Evolutionary conservation across 2,113 vertebrate genomes (phyloP), one percentile per base, ranked within the genome.

Genomic region (Pungitius pungitius): DNA sequence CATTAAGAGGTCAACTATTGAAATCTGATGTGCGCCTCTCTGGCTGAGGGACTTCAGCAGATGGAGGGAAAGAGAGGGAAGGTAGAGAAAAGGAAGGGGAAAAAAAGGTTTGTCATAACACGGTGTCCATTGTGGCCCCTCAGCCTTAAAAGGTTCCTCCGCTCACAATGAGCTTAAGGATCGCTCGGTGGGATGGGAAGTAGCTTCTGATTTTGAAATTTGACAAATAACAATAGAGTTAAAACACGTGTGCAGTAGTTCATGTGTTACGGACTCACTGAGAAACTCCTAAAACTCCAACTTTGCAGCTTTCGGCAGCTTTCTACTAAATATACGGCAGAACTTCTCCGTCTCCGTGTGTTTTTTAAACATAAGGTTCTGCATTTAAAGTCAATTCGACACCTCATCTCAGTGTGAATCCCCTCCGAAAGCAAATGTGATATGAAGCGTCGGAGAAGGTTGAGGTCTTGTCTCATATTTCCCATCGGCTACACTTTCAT

Each of bases 1-100:
- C 92, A 94, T 94, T 95, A 93, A 92, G 89, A 93, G 93, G 93
- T 94, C 93, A 94, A 89, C 93, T 92, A 92, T 92, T 94, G 93
- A 94, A 94, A 94, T 94, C 90, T 93, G 93, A 95, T 93, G 92
- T 93, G 90, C 62, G 90, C 86, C 90, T 91, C 85, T 91, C 82
- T 81, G 92, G 89, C 90, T 85, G 92, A 91, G 85, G 82, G 89
- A 86, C 87, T 89, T 84, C 85, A 91, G 92, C 91, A 93, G 91
- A 92, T 86, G 89, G 87, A 93, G 82, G 87, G 69, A 85, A 77
- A 81, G 69, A 80, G 75, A 83, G 68, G 68, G 81, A 83, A 81
- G 75, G 85, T 52, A 78, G n/a, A 81, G 78, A 80, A 81, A 60
- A 58, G 67, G 74, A 76, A 75, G 61, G 54, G 4, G 5, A 56